Conservation (phyloP, 2,113 vertebrate species). For the Prolemur simus region DNA sequence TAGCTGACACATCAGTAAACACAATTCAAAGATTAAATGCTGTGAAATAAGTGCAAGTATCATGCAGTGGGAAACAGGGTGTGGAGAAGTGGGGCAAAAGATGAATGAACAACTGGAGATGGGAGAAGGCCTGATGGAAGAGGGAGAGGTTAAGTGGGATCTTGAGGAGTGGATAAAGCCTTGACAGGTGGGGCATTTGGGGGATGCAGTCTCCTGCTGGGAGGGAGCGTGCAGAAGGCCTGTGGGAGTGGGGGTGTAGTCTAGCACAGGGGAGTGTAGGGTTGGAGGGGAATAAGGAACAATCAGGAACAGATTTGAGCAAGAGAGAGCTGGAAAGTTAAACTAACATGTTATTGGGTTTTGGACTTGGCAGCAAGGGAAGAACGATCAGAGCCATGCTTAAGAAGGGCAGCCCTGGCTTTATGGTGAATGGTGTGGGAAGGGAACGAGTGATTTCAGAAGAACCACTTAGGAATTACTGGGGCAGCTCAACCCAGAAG, state of each 20-base stretch:
- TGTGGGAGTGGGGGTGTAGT: background rate
- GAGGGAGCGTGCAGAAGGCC: background rate
- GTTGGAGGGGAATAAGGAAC: background rate
- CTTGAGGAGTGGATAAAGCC: background rate
- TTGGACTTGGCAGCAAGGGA: background rate
- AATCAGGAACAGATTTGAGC: background rate
- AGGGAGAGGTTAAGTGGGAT: background rate
- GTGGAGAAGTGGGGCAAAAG: background rate
- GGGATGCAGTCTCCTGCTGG: background rate
- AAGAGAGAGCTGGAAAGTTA: background rate
- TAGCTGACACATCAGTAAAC: slow-evolving; percentile 48
- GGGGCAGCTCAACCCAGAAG: background rate
- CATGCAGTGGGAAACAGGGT: background rate
- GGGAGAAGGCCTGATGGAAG: background rate
- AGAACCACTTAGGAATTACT: background rate
- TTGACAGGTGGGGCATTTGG: background rate
- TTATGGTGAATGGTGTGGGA: background rate
- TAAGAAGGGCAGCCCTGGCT: background rate
- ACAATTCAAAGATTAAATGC: slow-evolving; percentile 46
- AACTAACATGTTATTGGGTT: background rate
- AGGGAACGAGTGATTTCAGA: background rate
- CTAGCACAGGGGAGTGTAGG: background rate
- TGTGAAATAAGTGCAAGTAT: slow-evolving; percentile 4
- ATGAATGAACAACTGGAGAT: background rate
- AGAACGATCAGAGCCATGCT: background rate